These are phyloP conservation scores for Amorpha juglandis DNA, from an alignment of 2,888 invertebrate species.

Conservation along the genomic window DNA sequence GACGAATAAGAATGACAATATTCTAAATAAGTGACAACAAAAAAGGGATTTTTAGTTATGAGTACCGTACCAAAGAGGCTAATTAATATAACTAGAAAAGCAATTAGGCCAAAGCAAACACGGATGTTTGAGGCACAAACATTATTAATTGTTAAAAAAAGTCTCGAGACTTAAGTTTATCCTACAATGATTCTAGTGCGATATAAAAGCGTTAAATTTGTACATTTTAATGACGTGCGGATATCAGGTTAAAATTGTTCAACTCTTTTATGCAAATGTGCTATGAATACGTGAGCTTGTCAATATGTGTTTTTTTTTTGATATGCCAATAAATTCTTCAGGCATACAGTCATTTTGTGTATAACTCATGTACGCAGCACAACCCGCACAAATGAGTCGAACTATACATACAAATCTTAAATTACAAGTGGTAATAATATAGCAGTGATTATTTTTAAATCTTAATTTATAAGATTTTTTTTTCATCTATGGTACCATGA, in stretches of 20 bases:
- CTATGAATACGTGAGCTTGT: too few species aligned
- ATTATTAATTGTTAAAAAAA: not conserved
- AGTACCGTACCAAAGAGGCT: not conserved
- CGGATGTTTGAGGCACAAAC: conserved; percentile 4
- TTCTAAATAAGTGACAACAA: too few species aligned
- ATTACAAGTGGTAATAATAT: conserved; percentile 3
- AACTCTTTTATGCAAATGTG: too few species aligned
- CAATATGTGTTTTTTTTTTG: too few species aligned
- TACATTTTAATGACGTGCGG: not conserved
- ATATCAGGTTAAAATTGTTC: not conserved
- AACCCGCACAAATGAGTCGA: too few species aligned
- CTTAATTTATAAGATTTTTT: not conserved
- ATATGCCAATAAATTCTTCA: too few species aligned
- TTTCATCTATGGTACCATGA: conserved; percentile 5
- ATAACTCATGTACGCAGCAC: too few species aligned
- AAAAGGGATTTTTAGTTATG: too few species aligned
- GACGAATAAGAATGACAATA: not conserved
- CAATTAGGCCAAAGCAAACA: conserved; percentile 21
- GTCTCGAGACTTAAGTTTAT: not conserved
- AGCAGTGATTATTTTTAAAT: not conserved
- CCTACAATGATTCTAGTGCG: conserved; percentile 1
- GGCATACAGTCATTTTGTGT: too few species aligned
- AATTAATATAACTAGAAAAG: conserved; percentile 1
- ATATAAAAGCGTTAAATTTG: conserved; percentile 16
- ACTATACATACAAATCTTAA: not conserved